Percentiles rank a stretch among this genome's conserved stretches.
These are phyloP conservation scores for Azorinus chamasolen DNA, from an alignment of 2,888 invertebrate genomes.

Conservation along the genomic window DNA sequence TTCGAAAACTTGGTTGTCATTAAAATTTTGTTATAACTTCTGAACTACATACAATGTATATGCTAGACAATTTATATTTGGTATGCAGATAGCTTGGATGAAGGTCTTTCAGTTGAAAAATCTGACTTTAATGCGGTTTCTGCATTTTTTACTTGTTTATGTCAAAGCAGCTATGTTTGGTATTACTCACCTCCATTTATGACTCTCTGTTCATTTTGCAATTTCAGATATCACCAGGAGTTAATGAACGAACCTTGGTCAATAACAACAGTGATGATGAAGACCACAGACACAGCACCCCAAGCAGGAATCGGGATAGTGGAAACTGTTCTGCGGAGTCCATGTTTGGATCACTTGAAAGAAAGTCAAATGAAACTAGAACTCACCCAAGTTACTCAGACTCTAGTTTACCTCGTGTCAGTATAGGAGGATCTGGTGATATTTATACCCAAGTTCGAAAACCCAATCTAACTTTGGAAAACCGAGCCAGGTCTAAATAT, in stretches of 20 bases:
- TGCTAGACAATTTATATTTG: no score
- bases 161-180: no score
- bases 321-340: constrained; percentile 61
- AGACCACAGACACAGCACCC: background rate
- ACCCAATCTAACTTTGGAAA: background rate
- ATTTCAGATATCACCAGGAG: constrained; percentile 5
- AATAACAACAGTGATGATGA: constrained; percentile 5
- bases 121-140: no score
- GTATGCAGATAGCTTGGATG: no score
- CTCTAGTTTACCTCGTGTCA: constrained; percentile 51
- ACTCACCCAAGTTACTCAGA: constrained; percentile 39
- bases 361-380: background rate
- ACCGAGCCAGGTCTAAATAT: no score
- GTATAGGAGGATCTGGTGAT: constrained; percentile 53
- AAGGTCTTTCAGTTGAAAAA: no score
- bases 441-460: constrained; percentile 66
- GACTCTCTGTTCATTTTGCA: no score
- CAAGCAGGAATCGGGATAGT: constrained; percentile 45
- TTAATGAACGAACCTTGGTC: constrained; percentile 2
- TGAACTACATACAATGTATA: no score
- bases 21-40: no score
- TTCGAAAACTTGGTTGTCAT: no score
- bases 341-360: constrained; percentile 35
- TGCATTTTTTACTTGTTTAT: no score
- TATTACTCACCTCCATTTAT: no score